These are phyloP conservation scores for Callipepla californica DNA, from an alignment of 2,113 vertebrate species.

Conservation along the genomic window DNA sequence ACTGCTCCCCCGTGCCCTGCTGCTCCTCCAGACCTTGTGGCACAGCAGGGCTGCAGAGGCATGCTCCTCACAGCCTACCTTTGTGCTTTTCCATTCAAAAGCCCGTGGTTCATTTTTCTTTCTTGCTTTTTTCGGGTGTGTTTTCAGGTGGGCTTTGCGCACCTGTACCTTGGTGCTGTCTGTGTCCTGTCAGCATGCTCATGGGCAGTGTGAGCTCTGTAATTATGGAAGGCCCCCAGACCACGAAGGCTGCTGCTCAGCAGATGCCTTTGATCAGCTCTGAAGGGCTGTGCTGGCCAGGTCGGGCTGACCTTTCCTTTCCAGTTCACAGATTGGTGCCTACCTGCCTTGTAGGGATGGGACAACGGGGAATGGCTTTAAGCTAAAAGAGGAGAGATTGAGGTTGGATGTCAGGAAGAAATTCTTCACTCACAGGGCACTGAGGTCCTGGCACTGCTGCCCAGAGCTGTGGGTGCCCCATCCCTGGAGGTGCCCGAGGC, in stretches of 20 bases:
- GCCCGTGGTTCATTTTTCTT: neutral
- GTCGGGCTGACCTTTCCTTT: too few relatives aligned
- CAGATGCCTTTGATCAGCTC: neutral
- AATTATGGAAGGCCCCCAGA: neutral
- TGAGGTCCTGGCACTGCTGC: neutral
- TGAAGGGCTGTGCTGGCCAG: neutral
- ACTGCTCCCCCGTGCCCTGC: too few relatives aligned
- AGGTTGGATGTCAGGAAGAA: neutral
- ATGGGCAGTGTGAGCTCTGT: neutral
- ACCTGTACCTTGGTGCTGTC: neutral
- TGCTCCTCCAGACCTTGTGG: neutral
- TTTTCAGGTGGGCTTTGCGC: accelerated
- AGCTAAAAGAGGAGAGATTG: neutral
- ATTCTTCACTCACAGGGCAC: neutral
- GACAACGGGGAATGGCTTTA: neutral
- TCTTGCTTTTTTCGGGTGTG: neutral
- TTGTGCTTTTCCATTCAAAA: neutral
- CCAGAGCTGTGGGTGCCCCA: neutral
- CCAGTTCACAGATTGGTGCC: too few relatives aligned
- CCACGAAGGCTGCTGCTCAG: neutral
- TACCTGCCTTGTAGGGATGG: neutral
- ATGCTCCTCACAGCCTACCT: neutral
- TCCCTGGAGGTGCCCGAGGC: neutral
- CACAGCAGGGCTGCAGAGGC: neutral
- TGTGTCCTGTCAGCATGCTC: neutral